phyloP scores from a whole-genome alignment of 2,113 vertebrate species.

The Scomber colias region DNA sequence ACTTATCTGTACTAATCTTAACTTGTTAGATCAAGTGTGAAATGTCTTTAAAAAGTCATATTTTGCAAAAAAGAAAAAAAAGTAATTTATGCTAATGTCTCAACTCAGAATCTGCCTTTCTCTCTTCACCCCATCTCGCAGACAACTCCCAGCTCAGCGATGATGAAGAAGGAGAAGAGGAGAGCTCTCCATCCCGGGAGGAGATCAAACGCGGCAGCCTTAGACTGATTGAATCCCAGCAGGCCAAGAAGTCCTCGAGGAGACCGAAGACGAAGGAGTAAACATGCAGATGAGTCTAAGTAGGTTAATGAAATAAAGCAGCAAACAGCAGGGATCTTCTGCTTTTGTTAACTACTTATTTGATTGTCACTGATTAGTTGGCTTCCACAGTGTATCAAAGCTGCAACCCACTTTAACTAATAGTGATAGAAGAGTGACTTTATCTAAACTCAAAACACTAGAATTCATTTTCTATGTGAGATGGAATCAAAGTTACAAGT shows the following conservation, averaged over 20 bases:
- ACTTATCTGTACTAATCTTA: no score
- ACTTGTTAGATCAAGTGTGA: no score
- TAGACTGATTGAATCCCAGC: conserved; percentile 5
- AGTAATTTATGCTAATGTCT: no score
- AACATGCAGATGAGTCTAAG: background rate
- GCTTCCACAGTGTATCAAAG: background rate
- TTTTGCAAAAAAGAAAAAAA: no score
- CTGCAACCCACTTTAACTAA: background rate
- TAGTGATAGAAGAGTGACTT: no score
- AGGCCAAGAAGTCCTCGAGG: background rate
- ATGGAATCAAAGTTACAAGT: no score
- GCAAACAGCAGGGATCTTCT: background rate
- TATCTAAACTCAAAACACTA: background rate
- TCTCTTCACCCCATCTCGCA: background rate
- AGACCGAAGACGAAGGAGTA: background rate
- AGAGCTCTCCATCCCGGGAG: background rate
- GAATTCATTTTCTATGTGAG: background rate
- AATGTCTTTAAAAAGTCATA: no score
- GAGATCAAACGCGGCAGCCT: background rate
- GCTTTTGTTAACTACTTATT: background rate
- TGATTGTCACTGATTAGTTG: background rate
- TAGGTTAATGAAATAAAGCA: background rate
- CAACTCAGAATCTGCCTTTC: background rate
- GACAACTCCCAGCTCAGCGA: background rate
- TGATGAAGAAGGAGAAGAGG: background rate